These are phyloP conservation scores for Rhegmatorhina hoffmannsi DNA, from an alignment of 2,113 vertebrate genomes.

Conservation along the genomic window DNA sequence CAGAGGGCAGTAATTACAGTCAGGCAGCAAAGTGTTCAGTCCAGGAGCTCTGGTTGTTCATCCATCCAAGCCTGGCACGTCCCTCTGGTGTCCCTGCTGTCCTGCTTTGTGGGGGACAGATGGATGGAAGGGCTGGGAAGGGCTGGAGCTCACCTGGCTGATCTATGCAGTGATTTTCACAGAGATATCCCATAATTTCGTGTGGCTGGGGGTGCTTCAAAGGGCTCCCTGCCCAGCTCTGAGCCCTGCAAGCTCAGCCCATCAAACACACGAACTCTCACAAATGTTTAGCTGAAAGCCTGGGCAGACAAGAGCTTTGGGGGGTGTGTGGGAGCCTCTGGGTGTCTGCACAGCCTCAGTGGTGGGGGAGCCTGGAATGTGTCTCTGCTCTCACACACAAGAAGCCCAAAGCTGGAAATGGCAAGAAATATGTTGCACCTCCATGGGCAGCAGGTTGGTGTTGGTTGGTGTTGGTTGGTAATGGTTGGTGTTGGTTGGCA, in stretches of 20 bases:
- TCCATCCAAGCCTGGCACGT: neutral
- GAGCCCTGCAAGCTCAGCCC: neutral
- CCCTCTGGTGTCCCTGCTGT: neutral
- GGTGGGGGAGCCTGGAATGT: neutral
- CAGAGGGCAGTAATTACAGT: constrained; percentile 56
- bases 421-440: neutral
- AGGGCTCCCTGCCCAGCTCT: constrained; percentile 39
- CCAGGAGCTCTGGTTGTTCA: neutral
- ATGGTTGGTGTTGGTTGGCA: too few relatives aligned
- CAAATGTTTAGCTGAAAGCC: constrained; percentile 37
- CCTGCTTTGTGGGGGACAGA: neutral
- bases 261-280: constrained; percentile 43
- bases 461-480: too few relatives aligned
- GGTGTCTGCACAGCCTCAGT: rapidly evolving
- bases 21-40: constrained; percentile 33
- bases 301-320: constrained; percentile 46
- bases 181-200: constrained; percentile 1
- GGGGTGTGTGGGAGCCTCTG: neutral
- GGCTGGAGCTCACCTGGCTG: neutral
- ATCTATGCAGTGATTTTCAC: neutral
- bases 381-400: neutral
- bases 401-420: neutral
- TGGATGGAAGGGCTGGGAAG: neutral
- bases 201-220: constrained; percentile 43
- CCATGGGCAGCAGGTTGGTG: rapidly evolving